Evolutionary conservation across 2,888 invertebrate genomes (phyloP).

Genomic region (Pterobdella sp.): DNA sequence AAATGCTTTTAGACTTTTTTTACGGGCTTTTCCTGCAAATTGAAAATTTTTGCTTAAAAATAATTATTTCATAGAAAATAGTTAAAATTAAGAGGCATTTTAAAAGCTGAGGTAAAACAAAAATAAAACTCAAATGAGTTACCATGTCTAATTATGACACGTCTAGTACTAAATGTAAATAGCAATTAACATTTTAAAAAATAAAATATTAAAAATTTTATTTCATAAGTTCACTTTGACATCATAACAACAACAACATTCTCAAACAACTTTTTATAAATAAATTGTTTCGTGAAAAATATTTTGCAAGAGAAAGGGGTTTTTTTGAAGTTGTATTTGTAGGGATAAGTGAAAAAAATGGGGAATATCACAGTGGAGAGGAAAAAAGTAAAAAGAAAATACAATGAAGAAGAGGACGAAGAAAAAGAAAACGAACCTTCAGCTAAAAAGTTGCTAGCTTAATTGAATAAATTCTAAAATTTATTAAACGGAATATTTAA

Average conservation of each 20-base stretch:
- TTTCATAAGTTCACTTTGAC: conserved; percentile 1
- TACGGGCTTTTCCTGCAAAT: no score
- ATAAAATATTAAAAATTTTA: no score
- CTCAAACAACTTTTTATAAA: not conserved
- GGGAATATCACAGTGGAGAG: not conserved
- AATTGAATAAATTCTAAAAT: no score
- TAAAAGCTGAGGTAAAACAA: no score
- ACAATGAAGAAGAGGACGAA: not conserved
- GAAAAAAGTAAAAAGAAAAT: not conserved
- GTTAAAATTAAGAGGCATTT: no score
- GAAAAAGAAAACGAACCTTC: not conserved
- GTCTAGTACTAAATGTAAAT: no score
- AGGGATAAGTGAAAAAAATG: not conserved
- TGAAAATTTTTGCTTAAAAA: no score
- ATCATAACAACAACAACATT: not conserved
- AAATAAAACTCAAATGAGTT: no score
- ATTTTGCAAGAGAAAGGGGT: not conserved
- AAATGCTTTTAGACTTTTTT: no score
- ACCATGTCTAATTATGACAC: no score
- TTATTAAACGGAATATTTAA: not conserved
- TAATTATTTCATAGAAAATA: no score
- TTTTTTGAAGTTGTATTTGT: no score
- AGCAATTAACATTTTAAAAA: not conserved
- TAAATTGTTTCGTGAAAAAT: not conserved
- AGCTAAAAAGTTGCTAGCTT: not conserved